Base-by-base conservation (phyloP, 1,140 invertebrate species). In the Bursaphelenchus mucronatus region DNA sequence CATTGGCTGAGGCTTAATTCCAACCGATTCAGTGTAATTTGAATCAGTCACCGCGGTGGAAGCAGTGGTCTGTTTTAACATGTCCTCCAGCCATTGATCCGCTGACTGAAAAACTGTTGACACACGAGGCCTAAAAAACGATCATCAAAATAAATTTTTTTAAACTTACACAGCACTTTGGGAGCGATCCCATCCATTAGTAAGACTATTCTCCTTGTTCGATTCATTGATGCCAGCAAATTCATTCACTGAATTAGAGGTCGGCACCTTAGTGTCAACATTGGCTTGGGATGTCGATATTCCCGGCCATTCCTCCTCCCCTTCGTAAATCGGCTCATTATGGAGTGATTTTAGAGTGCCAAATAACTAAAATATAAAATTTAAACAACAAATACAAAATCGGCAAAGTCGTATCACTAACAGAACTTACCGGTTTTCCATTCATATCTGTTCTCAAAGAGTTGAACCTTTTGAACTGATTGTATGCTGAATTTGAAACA, bases 321-420 rank as follows among this genome's bases (percentile, higher is more conserved):
- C 76, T 63, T 78, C 76, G 51, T 76, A 78, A 51, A 78, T 78
- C 13, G 76, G 76, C 61, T 78, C 75, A 53, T 75, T 81, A 63
- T 71, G 56, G 10, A 79, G 59, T 19, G 64, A 53, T 11, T 61
- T 57, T 9, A 57, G 21, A 45, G 30, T 68, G 15, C 64, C 67
- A 44, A 56, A 55, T 11, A 52, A 30, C 71, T 74, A 56, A 70
- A 73, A 64, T 9, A 5, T 19, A n/a, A 43, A 4, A 15, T 67
- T 15, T 9, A 15, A 21, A 11, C 5, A 15, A 61, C 9, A 54
- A 61, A 0, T 15, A 46, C 11, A 46, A 9, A 9, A 19, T 15
- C 10, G 6, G 11, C 9, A 55, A 21, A 39, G 53, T 6, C 39
- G 21, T 19, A 65, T 17, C 4, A 43, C n/a, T 19, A 65, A 50